A percentile compares a stretch with the other conserved stretches of the same genome.
phyloP scores from a whole-genome alignment of 1,140 invertebrate genomes.

The Dendrolimus punctatus region DNA sequence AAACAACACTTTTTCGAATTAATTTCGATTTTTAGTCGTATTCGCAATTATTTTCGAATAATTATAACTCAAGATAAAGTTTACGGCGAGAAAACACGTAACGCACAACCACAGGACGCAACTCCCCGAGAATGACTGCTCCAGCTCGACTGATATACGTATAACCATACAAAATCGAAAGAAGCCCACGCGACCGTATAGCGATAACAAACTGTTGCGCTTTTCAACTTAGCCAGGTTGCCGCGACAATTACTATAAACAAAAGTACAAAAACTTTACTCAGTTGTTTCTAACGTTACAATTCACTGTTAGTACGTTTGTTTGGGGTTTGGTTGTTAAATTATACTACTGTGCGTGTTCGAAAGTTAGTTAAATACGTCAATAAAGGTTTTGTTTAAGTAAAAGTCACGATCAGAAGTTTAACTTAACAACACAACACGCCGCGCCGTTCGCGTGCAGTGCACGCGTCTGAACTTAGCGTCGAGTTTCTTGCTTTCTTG shows the following conservation, averaged over 20 bases:
- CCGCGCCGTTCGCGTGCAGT: conserved; percentile 8
- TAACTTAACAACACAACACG: conserved; percentile 5
- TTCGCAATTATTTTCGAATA: conserved; percentile 28
- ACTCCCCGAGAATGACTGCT: conserved; percentile 37
- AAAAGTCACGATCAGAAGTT: conserved; percentile 36
- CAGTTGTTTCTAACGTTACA: conserved; percentile 31
- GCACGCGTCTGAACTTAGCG: conserved; percentile 14
- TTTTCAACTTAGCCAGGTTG: conserved; percentile 38
- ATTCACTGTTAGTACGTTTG: conserved; percentile 37
- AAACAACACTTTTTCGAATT: conserved; percentile 28
- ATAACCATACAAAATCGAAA: conserved; percentile 49
- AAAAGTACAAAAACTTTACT: conserved; percentile 46
- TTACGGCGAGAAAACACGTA: conserved; percentile 32
- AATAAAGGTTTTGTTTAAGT: conserved; percentile 50
- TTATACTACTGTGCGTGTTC: conserved; percentile 39
- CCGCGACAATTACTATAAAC: conserved; percentile 44
- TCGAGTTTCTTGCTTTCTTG: conserved; percentile 2
- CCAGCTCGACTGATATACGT: conserved; percentile 38
- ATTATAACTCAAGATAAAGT: conserved; percentile 46
- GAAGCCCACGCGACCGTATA: conserved; percentile 23
- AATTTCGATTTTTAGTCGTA: conserved; percentile 30
- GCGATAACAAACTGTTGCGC: conserved; percentile 24
- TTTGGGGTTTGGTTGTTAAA: conserved; percentile 34
- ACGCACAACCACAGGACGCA: conserved; percentile 27
- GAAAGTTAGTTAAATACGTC: conserved; percentile 28